phyloP scores from a whole-genome alignment of 2,113 vertebrate genomes.

The Panthera tigris region DNA sequence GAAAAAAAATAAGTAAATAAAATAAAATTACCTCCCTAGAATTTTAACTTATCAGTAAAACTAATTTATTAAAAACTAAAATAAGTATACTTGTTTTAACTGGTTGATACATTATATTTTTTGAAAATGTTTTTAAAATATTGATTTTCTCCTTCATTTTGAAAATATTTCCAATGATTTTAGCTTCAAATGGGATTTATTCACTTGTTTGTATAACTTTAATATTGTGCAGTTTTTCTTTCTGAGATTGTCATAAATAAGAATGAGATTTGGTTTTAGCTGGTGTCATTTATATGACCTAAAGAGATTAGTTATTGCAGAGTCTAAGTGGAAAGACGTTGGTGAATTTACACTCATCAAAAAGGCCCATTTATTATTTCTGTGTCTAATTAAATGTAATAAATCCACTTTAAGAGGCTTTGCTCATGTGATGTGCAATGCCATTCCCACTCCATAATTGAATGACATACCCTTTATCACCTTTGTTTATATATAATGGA shows the following conservation, averaged over 20 bases:
- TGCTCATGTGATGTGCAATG: not conserved
- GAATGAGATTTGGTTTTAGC: not conserved
- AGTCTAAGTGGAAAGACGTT: not conserved
- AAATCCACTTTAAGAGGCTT: not conserved
- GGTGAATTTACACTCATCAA: not conserved
- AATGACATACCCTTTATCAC: rapidly evolving
- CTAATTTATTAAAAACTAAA: not conserved
- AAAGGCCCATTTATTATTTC: not conserved
- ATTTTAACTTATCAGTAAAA: not conserved
- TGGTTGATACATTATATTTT: not conserved
- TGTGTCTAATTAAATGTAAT: constrained; percentile 18
- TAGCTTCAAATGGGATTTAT: constrained; percentile 12
- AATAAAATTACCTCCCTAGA: not conserved
- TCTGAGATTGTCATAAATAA: constrained; percentile 53
- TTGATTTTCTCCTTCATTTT: constrained; percentile 16
- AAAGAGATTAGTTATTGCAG: constrained; percentile 22
- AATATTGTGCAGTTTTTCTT: constrained; percentile 29
- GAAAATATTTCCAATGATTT: not conserved
- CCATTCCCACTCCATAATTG: not conserved
- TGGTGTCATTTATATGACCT: not conserved
- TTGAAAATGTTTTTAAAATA: not conserved
- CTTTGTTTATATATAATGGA: not conserved
- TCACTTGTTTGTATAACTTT: not conserved
- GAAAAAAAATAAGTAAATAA: no score
- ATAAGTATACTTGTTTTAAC: not conserved